Evolutionary conservation across 2,888 invertebrate species (phyloP).

Genomic region (Arge pagana): DNA sequence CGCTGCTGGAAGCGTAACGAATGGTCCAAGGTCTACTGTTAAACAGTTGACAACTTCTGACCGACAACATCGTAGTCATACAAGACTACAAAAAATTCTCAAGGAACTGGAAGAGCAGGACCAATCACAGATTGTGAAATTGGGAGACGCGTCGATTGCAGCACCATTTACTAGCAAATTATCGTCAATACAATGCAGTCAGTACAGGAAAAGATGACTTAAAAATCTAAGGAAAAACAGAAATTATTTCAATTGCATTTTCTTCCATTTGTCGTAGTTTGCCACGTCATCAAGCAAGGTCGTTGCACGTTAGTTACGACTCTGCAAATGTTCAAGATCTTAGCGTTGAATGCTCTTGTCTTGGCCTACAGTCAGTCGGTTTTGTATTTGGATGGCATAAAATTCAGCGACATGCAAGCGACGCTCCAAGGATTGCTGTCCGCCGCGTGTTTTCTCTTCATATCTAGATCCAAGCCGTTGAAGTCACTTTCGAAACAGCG

Average conservation of each 20-base stretch:
- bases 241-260: conserved; percentile 6
- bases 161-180: conserved; percentile 98
- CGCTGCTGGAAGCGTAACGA: conserved; percentile 29
- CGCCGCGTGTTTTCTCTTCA: conserved; percentile 97
- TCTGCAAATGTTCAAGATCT: conserved; percentile 99
- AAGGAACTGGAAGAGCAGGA: conserved; percentile 89
- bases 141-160: conserved; percentile 98
- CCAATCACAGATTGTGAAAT: conserved; percentile 84
- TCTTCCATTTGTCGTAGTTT: conserved; percentile 69
- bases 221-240: background rate
- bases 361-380: conserved; percentile 99
- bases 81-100: conserved; percentile 71
- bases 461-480: conserved; percentile 96
- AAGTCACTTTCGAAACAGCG: conserved; percentile 90
- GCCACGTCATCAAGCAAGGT: conserved; percentile 99
- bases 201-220: no score
- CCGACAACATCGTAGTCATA: conserved; percentile 49
- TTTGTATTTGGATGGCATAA: conserved; percentile 95
- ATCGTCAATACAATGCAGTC: conserved; percentile 94
- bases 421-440: conserved; percentile 94
- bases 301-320: conserved; percentile 99
- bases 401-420: conserved; percentile 96
- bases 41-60: conserved; percentile 32
- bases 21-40: conserved; percentile 36
- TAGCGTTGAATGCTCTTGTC: conserved; percentile 96